These are phyloP conservation scores for Myrmecophaga tridactyla DNA, from an alignment of 2,113 vertebrate species.

Conservation along the genomic window DNA sequence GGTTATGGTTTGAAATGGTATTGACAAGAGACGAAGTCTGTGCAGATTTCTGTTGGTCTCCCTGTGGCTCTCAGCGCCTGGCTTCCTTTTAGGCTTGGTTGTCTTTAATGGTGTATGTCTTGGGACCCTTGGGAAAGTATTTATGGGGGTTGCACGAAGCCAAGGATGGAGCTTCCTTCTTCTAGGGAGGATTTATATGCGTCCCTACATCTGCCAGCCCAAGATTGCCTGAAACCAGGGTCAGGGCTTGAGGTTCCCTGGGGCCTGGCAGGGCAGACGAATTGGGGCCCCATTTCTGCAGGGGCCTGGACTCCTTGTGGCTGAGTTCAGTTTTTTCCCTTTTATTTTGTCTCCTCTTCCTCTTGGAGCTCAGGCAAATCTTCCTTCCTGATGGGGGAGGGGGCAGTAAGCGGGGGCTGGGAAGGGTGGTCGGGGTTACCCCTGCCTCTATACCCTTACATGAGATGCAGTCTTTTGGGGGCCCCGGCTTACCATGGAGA, in stretches of 20 bases:
- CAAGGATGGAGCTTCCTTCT: not conserved
- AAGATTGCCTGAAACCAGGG: not conserved
- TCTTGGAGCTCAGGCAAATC: too few species aligned
- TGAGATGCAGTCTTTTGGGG: not conserved
- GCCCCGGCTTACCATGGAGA: not conserved
- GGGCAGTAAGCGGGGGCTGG: too few species aligned
- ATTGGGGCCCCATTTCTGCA: not conserved
- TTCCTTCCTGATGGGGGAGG: not conserved
- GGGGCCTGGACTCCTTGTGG: not conserved
- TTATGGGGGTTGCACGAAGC: not conserved
- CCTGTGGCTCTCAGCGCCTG: not conserved
- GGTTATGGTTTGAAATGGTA: not conserved
- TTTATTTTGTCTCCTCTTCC: not conserved
- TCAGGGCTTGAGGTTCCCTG: rapidly evolving
- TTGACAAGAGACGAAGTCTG: rapidly evolving
- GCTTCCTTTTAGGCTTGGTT: not conserved
- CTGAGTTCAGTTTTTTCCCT: not conserved
- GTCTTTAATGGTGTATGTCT: not conserved
- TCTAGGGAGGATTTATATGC: not conserved
- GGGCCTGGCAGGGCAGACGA: not conserved
- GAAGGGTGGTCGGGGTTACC: not conserved
- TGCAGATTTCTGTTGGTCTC: not conserved
- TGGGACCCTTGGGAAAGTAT: not conserved
- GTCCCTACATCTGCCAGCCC: not conserved
- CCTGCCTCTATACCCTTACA: not conserved